These are phyloP conservation scores for Urocitellus parryii DNA, from an alignment of 2,113 vertebrate species.

Conservation along the genomic window DNA sequence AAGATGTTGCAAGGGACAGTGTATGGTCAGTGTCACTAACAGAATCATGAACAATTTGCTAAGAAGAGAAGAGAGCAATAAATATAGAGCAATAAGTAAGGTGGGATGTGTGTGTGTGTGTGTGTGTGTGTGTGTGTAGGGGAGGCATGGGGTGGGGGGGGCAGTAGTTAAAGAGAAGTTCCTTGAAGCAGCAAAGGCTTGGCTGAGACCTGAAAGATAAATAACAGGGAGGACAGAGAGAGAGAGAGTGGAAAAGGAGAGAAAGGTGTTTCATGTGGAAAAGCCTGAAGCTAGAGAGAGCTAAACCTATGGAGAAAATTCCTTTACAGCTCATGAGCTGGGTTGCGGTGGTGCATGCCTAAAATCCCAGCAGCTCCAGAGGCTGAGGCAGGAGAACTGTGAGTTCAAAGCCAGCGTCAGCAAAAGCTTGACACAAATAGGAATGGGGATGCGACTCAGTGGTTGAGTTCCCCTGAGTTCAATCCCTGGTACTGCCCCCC, in stretches of 20 bases:
- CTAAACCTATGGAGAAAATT: not conserved
- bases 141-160: too few species aligned
- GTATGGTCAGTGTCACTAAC: not conserved
- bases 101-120: too few species aligned
- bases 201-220: slow-evolving; percentile 12
- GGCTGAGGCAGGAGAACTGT: too few species aligned
- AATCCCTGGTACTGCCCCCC: too few species aligned
- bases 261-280: not conserved
- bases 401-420: too few species aligned
- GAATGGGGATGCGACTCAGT: too few species aligned
- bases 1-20: not conserved
- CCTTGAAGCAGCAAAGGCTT: not conserved
- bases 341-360: too few species aligned
- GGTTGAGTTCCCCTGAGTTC: too few species aligned
- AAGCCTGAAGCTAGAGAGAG: not conserved
- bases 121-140: too few species aligned
- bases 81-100: not conserved
- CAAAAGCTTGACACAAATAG: too few species aligned
- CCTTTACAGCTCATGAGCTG: not conserved
- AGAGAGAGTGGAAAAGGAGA: not conserved
- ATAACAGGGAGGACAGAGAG: not conserved
- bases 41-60: not conserved
- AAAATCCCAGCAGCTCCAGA: too few species aligned
- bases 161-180: not conserved
- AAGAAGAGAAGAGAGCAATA: not conserved